Evolutionary conservation across 1,140 invertebrate genomes (phyloP), one percentile per base, ranked within the genome.

Genomic region (Diprion similis): DNA sequence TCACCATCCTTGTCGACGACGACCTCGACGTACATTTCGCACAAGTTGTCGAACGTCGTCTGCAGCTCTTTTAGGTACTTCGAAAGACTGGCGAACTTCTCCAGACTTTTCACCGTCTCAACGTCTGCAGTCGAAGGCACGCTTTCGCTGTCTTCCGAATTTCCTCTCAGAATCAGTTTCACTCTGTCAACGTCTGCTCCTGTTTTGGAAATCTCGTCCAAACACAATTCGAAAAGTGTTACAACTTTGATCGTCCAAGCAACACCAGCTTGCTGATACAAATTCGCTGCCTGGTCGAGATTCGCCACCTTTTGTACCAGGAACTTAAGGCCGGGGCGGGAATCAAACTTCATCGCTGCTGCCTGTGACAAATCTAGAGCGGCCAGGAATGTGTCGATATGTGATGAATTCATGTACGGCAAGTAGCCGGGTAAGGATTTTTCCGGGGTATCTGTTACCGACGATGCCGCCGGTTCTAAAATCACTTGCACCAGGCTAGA

Each of bases 241-340:
- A 97, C 94, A n/a, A 96, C 93, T 82, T 96, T 95, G 4, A 97
- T 93, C 1, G 96, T 93, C 93, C 96, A 97, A 13, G 95, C 94
- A 4, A 95, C 95, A 45, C 95, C 95, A n/a, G 96, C 95, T 86
- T 97, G 96, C 75, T 95, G 95, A 82, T 98, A 98, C 17, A 98
- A 86, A 89, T 98, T 98, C 0, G 96, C 96, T 11, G 96, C 95
- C 78, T 95, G 92, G 59, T 95, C 94, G 71, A 97, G 90, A 79
- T 95, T 94, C 0, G 94, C 95, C 0, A 98, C 96, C 89, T 98
- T 98, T 86, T 98, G 96, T 66, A 97, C 92, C 8, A 98, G 89
- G 84, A 98, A 98, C 84, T 98, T 98, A 9, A 98, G 86, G 0
- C 96, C 96, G 0, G 97, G 96, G 18, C 96, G 91, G 9, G 91